Percentiles rank a stretch among this genome's conserved stretches.
These are phyloP conservation scores for Sebastes diploproa DNA, from an alignment of 2,797 vertebrate genomes.

Conservation along the genomic window DNA sequence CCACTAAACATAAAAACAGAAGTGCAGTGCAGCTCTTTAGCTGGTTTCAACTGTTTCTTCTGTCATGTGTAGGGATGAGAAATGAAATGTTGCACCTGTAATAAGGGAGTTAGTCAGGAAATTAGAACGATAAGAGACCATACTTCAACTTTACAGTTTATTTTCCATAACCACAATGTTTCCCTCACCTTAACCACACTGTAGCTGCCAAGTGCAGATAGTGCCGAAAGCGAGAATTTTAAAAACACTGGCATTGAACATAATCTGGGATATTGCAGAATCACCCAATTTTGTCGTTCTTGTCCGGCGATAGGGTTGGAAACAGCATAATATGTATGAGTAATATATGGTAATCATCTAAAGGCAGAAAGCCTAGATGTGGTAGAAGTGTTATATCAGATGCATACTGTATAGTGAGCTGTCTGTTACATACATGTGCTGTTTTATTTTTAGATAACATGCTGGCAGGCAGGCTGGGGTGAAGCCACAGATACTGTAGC, in stretches of 20 bases:
- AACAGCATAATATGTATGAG: neutral
- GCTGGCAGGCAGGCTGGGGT: constrained; percentile 5
- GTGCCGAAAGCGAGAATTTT: neutral
- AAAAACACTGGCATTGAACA: neutral
- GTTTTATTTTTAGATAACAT: constrained; percentile 2
- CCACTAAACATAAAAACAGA: neutral
- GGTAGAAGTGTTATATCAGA: neutral
- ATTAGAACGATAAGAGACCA: neutral
- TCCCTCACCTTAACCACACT: neutral
- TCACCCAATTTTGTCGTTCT: neutral
- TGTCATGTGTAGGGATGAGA: neutral
- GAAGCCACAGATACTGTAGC: constrained; percentile 16
- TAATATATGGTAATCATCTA: constrained; percentile 29
- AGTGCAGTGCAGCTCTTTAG: neutral
- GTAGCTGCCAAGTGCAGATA: too few relatives aligned
- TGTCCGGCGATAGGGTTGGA: neutral
- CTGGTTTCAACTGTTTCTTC: neutral
- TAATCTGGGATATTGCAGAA: neutral
- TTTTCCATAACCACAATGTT: neutral
- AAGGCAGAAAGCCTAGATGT: constrained; percentile 6
- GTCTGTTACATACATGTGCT: neutral
- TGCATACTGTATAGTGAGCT: neutral
- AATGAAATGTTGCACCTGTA: neutral
- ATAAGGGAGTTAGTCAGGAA: neutral
- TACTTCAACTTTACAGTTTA: neutral